Evolutionary conservation across 37 sponge, comb jelly and placozoan genomes (phyloP), one percentile per base, ranked within the genome.

Genomic region (Petrosia ficiformis): DNA sequence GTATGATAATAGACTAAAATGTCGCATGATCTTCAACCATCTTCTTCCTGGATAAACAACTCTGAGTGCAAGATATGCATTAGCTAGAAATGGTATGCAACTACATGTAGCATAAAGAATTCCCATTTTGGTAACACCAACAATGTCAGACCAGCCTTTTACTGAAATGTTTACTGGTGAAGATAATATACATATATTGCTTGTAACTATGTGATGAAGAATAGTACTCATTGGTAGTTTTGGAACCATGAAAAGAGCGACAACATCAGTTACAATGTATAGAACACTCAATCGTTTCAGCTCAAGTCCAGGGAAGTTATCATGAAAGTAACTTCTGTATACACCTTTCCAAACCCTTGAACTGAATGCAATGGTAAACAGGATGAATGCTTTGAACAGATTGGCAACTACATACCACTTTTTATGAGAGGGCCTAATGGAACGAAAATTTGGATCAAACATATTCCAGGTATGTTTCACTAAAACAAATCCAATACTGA

Each of bases 331-430:
- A 1, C 28, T 57, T 0, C 10, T 22, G 65, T 82, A 82, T 3
- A 57, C 5, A 28, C 72, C 84, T 5, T 32, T 52, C 84, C 87
- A 82, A 39, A 78, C 89, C 11, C 71, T 69, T 35, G 30, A 24
- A 54, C 86, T 88, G 0, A 79, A 3, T 6, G 79, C 42, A 52
- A 80, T 65, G 21, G 60, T 8, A 16, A 58, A 84, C 5, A 93
- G 72, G 41, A 86, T 72, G 28, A 89, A 44, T 33, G 86, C 40
- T 57, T 93, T 93, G 40, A 70, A 74, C n/a, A 93, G 21, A 65
- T 93, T 93, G 38, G 87, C 94, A 14, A 90, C 77, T 24, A 93
- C 90, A 70, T 93, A 93, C 87, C 90, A 82, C 59, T 93, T 89
- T 81, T 93, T 93, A 64, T 93, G 94, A 3, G 75, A 19, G 34